Base-by-base conservation (phyloP, 1,140 invertebrate genomes). In the Luehdorfia chinensis region DNA sequence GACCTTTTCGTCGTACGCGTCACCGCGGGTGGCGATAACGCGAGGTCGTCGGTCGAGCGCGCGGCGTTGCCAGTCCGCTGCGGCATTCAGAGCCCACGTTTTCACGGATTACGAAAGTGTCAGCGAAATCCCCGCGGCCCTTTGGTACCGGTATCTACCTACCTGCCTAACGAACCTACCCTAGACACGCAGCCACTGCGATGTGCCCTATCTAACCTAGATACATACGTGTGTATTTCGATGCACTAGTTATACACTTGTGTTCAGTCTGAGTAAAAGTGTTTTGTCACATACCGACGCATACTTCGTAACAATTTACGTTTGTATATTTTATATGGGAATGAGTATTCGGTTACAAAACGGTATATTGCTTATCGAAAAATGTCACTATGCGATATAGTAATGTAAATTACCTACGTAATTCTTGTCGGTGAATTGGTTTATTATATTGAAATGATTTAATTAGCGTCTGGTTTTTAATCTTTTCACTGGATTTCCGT, bases 31-130 rank as follows among this genome's bases (percentile, higher is more conserved):
- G 66, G 72, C 75, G 74, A 76, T 79, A 78, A 69, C 63, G 59
- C 65, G 79, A 81, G 72, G 80, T 81, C 77, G 77, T 76, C 73
- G 78, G 74, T 76, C 75, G 65, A 55, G 60, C 27, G 66, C 51
- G 77, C 77, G 75, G 51, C 68, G 79, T 84, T 84, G 79, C 79
- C 67, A 77, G 70, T 63, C 53, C 74, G 52, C 65, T 34, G 50
- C 67, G 55, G 60, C 54, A 69, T 64, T 68, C 58, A 59, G 47
- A 25, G 66, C 65, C 73, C 74, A 74, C 66, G 69, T 75, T 67
- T 66, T 59, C 55, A 68, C 61, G 62, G 66, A 70, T 78, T 75
- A 74, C 74, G 70, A 77, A 73, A 80, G 75, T 66, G 59, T 66
- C 68, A 68, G 66, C 66, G 62, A 76, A 75, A 65, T 58, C 64